Percentiles rank a stretch among this genome's conserved stretches.
phyloP scores from a whole-genome alignment of 2,113 vertebrate genomes.

The Phaethon lepturus region DNA sequence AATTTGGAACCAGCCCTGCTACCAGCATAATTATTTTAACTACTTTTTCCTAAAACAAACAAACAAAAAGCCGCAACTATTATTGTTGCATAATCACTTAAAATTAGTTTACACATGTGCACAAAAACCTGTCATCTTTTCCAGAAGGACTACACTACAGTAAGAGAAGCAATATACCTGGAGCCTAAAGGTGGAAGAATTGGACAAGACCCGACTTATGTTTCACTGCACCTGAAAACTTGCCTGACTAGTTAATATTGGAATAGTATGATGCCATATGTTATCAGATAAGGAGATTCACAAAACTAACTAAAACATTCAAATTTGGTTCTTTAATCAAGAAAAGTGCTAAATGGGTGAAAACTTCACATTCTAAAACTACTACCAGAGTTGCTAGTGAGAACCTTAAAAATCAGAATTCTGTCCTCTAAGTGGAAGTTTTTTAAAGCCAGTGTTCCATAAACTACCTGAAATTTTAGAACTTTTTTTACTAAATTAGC shows the following conservation, averaged over 20 bases:
- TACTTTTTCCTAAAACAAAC: neutral
- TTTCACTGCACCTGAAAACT: neutral
- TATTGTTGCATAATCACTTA: neutral
- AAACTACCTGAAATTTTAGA: neutral
- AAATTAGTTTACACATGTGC: neutral
- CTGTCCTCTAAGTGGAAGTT: neutral
- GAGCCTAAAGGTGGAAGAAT: neutral
- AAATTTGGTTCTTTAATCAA: neutral
- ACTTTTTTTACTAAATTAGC: neutral
- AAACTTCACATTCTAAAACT: neutral
- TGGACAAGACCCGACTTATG: fast-evolving
- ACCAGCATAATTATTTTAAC: neutral
- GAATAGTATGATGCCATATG: neutral
- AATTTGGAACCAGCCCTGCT: neutral
- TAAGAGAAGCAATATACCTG: neutral
- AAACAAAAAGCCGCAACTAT: neutral
- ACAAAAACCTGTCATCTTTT: neutral
- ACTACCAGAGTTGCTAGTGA: neutral
- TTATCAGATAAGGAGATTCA: neutral
- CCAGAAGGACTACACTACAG: neutral
- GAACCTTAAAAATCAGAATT: neutral
- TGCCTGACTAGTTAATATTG: neutral
- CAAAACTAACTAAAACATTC: neutral
- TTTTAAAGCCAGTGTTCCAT: neutral
- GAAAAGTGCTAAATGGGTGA: neutral